A percentile compares a stretch with the other conserved stretches of the same genome.
phyloP scores from a whole-genome alignment of 2,113 vertebrate species.

The Fregata magnificens region DNA sequence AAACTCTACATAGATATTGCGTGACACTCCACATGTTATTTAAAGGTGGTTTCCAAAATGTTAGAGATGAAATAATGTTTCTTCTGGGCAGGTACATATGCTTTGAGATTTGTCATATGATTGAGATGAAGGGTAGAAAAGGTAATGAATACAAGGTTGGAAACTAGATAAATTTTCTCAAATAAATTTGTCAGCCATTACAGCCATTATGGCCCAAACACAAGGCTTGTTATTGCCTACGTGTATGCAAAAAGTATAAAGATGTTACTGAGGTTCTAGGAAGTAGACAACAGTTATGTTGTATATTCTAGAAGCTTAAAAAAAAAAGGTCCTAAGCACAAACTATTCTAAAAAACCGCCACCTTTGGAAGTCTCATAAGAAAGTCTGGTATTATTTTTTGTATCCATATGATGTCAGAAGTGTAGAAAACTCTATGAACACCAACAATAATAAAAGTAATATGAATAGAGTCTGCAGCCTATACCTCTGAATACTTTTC shows the following conservation, averaged over 20 bases:
- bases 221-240: background rate
- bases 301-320: background rate
- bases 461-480: background rate
- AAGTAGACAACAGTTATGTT: background rate
- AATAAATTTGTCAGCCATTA: background rate
- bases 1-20: background rate
- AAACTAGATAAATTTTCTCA: background rate
- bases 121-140: background rate
- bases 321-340: background rate
- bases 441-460: background rate
- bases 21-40: background rate
- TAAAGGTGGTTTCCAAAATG: conserved; percentile 1
- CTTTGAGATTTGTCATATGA: background rate
- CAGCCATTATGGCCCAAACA: background rate
- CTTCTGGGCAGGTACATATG: background rate
- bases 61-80: background rate
- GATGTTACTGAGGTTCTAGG: background rate
- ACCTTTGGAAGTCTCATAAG: background rate
- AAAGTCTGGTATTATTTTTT: background rate
- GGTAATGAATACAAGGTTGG: background rate
- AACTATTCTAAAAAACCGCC: fast-evolving
- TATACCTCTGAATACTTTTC: background rate
- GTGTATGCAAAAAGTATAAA: background rate
- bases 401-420: background rate
- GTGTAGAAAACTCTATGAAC: background rate